A percentile compares a stretch with the other conserved stretches of the same genome.
These are phyloP conservation scores for Cetonia aurata DNA, from an alignment of 2,888 invertebrate genomes.

Conservation along the genomic window DNA sequence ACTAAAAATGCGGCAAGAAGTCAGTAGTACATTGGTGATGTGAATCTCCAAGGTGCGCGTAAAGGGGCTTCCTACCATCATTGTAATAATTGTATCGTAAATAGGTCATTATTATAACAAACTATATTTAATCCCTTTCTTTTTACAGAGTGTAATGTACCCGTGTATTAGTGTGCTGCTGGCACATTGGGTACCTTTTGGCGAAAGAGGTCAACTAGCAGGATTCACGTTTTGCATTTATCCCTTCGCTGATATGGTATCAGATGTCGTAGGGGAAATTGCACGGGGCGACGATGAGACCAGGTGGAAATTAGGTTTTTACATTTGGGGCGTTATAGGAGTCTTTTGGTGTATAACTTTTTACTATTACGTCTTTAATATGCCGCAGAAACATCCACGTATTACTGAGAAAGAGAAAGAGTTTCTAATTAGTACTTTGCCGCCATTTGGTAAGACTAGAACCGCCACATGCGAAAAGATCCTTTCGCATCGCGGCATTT, in stretches of 20 bases:
- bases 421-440: conserved; percentile 61
- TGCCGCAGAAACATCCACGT: conserved; percentile 80
- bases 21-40: no score
- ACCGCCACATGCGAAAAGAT: conserved; percentile 62
- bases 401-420: conserved; percentile 79
- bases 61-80: no score
- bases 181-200: conserved; percentile 73
- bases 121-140: background rate
- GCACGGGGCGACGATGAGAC: background rate
- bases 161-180: conserved; percentile 73
- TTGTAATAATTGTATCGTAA: background rate
- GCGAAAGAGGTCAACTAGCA: conserved; percentile 71
- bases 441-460: background rate
- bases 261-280: conserved; percentile 12
- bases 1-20: no score
- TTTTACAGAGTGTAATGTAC: conserved; percentile 70
- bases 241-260: conserved; percentile 62
- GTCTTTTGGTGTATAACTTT: conserved; percentile 68
- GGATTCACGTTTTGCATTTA: conserved; percentile 74
- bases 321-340: conserved; percentile 70
- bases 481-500: conserved; percentile 76
- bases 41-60: no score
- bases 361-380: conserved; percentile 61
- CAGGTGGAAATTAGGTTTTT: conserved; percentile 71
- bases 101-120: no score